Evolutionary conservation across 2,797 vertebrate species (phyloP), one percentile per base, ranked within the genome.

Genomic region (Sebastes itinus): DNA sequence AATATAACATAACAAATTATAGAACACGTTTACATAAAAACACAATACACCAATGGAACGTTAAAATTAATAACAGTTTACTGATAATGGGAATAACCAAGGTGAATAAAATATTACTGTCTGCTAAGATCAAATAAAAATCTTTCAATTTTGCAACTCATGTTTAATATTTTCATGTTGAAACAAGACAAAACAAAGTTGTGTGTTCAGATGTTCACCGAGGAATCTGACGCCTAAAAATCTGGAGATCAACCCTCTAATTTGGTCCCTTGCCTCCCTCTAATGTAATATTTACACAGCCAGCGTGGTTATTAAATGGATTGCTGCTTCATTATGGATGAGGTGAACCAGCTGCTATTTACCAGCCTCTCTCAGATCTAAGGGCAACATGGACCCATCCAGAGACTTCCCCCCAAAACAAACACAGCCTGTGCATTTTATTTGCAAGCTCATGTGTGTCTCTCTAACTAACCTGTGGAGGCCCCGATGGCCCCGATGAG

Each of bases 401-500:
- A 42, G 83, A 89, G 83, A 59, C 63, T 14, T 22, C 60, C 80
- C 60, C 14, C 30, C 49, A 25, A 83, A 80, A 86, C 64, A 82
- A 30, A 72, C 64, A 68, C 72, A 81, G 33, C 23, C 32, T 66
- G 80, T 68, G 71, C 72, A 79, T 25, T 42, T 46, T 42, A 46
- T 46, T 62, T 77, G 62, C 33, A 46, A 33, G 62, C 63, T 61
- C 14, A 72, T 27, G 23, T 11, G 54, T 62, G 54, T 55, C 42
- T 49, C 42, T 80, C 86, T 90, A 92, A 99, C 86, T 91, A 92
- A 99, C 98, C 97, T 96, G 98, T 99, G 68, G 98, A 99, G 79
- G 98, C 98, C 76, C 97, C 98, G 28, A 99, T 97, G 69, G 98
- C 98, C 38, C 98, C 98, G 16, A 99, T 99, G 56, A 99, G 96